Conservation (phyloP, 2,888 invertebrate genomes). For the Thymelicus sylvestris region DNA sequence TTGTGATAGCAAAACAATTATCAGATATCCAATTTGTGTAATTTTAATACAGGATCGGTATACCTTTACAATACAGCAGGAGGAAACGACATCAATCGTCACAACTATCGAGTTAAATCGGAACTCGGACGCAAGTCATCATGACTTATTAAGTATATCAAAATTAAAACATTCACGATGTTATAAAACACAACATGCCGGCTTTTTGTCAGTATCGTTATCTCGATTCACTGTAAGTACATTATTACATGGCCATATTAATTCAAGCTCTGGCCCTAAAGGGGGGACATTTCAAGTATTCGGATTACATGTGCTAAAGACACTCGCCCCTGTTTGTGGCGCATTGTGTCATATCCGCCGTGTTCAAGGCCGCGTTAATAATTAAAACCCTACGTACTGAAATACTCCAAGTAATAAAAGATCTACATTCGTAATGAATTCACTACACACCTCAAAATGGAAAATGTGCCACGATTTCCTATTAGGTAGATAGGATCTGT, state of each 20-base stretch:
- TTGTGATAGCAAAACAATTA: no score
- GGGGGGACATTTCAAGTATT: conserved; percentile 12
- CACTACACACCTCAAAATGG: neutral
- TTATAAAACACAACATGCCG: neutral
- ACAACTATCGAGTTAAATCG: no score
- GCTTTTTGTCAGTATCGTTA: neutral
- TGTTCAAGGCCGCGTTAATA: conserved; percentile 20
- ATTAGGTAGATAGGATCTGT: neutral
- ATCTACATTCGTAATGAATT: neutral
- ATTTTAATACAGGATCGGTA: no score
- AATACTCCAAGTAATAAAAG: neutral
- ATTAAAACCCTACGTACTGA: conserved; percentile 13
- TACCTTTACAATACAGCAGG: no score
- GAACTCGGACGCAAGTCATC: no score
- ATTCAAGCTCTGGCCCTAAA: conserved; percentile 13
- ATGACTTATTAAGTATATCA: no score
- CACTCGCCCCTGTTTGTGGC: conserved; percentile 21
- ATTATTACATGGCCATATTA: conserved; percentile 11
- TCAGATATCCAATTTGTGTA: no score
- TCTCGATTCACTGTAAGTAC: conserved; percentile 1
- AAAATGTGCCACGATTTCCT: neutral
- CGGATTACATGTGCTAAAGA: conserved; percentile 16
- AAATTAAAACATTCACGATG: neutral
- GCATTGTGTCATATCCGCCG: conserved; percentile 24
- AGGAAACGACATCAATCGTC: no score